A percentile compares a stretch with the other conserved stretches of the same genome.
Conservation (phyloP, 1,140 invertebrate genomes). For the Saccostrea glomerata region DNA sequence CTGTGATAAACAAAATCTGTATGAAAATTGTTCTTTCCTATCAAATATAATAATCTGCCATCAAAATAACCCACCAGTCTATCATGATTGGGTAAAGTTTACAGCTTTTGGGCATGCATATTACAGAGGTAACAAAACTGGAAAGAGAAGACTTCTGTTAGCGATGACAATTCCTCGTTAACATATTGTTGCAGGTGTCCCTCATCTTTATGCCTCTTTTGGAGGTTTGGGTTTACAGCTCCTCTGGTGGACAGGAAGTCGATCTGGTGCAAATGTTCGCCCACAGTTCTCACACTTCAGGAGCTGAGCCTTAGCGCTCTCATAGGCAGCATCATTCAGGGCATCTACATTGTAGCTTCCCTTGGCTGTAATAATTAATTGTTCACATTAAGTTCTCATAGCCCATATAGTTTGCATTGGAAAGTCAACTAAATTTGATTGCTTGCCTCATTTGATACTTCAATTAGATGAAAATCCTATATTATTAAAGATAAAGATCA, state of each 20-base stretch:
- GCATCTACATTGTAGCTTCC: conserved; percentile 71
- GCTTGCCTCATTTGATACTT: no score
- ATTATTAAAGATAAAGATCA: no score
- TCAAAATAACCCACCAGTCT: no score
- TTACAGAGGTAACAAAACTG: no score
- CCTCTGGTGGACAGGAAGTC: conserved; percentile 84
- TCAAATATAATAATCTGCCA: no score
- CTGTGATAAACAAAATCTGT: no score
- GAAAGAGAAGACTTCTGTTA: background rate
- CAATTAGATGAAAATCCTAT: no score
- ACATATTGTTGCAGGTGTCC: background rate
- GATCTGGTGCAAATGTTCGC: conserved; percentile 85
- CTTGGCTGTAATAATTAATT: conserved; percentile 45
- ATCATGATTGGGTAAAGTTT: no score
- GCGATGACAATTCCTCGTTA: background rate
- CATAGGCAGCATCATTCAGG: conserved; percentile 77
- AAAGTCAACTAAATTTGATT: no score
- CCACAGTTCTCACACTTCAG: conserved; percentile 85
- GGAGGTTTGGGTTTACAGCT: conserved; percentile 80
- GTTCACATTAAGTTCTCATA: background rate
- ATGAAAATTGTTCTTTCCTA: no score
- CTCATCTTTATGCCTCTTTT: conserved; percentile 63
- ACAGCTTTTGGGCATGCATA: no score
- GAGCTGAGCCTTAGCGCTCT: conserved; percentile 81
- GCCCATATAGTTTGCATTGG: background rate